These are phyloP conservation scores for Wasmannia auropunctata DNA, from an alignment of 1,140 invertebrate genomes.

Conservation along the genomic window DNA sequence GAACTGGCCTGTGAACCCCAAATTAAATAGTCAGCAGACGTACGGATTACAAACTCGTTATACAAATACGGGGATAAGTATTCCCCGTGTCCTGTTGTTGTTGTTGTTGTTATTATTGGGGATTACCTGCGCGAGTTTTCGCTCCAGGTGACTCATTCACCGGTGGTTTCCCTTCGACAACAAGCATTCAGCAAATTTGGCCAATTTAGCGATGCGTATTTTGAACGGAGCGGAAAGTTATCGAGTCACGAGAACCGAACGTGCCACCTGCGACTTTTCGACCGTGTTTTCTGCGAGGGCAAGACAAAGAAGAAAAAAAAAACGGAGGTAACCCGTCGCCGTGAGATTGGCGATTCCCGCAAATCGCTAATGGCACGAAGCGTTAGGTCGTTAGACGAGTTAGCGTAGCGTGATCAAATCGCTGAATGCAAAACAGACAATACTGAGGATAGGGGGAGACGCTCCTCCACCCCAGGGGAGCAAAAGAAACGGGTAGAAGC, in stretches of 20 bases:
- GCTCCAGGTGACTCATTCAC: slow-evolving; percentile 49
- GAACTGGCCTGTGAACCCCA: background rate
- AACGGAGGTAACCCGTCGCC: background rate
- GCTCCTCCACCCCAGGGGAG: slow-evolving; percentile 49
- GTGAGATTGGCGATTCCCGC: slow-evolving; percentile 68
- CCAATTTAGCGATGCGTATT: slow-evolving; percentile 36
- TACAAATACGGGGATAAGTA: slow-evolving; percentile 27
- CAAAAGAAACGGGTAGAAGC: slow-evolving; percentile 61
- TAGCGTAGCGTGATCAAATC: slow-evolving; percentile 79
- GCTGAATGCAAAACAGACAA: slow-evolving; percentile 79
- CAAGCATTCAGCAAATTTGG: slow-evolving; percentile 43
- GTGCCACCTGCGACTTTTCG: slow-evolving; percentile 55
- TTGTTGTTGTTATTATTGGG: slow-evolving; percentile 28
- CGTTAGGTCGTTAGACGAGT: slow-evolving; percentile 79
- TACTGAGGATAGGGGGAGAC: slow-evolving; percentile 53
- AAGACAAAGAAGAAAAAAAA: slow-evolving; percentile 22
- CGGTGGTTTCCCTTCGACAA: slow-evolving; percentile 21
- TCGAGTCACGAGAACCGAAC: slow-evolving; percentile 43
- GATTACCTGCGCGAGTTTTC: slow-evolving; percentile 41
- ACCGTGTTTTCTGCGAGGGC: background rate
- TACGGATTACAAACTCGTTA: slow-evolving; percentile 51
- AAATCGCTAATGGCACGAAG: slow-evolving; percentile 78
- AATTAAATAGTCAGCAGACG: slow-evolving; percentile 50
- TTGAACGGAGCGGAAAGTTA: slow-evolving; percentile 19
- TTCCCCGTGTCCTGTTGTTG: slow-evolving; percentile 9